phyloP scores from a whole-genome alignment of 2,888 invertebrate species.

The Schrankia costaestrigalis region DNA sequence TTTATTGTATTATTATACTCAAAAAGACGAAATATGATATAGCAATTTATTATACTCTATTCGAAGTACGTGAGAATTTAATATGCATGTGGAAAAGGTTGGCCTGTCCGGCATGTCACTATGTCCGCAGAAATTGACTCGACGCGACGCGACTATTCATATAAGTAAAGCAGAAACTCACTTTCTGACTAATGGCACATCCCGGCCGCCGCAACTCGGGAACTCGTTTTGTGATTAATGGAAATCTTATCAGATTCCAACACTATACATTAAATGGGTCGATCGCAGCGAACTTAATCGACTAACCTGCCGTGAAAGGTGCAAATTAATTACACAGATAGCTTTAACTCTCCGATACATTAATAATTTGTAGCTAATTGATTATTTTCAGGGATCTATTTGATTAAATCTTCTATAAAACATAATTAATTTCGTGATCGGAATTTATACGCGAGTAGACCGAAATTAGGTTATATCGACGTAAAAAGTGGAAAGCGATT shows the following conservation, averaged over 20 bases:
- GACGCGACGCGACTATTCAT: constrained; percentile 26
- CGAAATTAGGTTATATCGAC: constrained; percentile 7
- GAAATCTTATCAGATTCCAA: constrained; percentile 66
- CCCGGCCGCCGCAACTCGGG: constrained; percentile 43
- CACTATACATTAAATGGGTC: constrained; percentile 55
- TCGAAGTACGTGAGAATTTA: neutral
- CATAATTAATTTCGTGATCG: constrained; percentile 32
- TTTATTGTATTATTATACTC: constrained; percentile 41
- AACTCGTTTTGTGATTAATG: constrained; percentile 62
- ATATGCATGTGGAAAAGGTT: too few species aligned
- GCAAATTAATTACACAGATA: constrained; percentile 67
- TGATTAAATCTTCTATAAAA: constrained; percentile 41
- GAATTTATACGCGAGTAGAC: constrained; percentile 20
- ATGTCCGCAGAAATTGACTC: constrained; percentile 16
- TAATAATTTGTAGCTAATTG: constrained; percentile 54
- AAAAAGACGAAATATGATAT: constrained; percentile 17
- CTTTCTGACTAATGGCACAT: constrained; percentile 47
- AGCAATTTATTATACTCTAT: constrained; percentile 32
- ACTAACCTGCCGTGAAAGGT: constrained; percentile 51
- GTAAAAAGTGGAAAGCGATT: too few species aligned
- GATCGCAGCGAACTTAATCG: constrained; percentile 54
- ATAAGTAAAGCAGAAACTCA: constrained; percentile 28
- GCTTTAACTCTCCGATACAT: constrained; percentile 53
- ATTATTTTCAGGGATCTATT: constrained; percentile 47
- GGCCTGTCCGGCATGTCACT: too few species aligned